phyloP scores from a whole-genome alignment of 2,797 vertebrate species.

The Propithecus perrieri region DNA sequence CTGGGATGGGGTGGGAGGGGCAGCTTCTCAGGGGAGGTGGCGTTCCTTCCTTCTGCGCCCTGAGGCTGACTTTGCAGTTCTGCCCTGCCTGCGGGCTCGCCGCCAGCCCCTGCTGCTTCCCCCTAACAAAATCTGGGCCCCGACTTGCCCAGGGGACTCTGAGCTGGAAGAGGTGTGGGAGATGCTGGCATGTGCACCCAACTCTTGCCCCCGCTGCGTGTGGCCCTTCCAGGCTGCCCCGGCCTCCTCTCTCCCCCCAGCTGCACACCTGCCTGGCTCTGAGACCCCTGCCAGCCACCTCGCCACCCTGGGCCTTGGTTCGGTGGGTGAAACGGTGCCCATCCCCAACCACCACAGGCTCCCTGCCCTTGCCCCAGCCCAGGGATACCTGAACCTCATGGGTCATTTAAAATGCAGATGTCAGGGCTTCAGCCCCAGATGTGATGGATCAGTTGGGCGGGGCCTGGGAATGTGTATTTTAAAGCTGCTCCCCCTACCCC shows the following conservation, averaged over 20 bases:
- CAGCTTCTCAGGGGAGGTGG: neutral
- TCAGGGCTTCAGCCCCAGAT: neutral
- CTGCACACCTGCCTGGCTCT: neutral
- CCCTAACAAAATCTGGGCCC: neutral
- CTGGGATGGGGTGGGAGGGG: neutral
- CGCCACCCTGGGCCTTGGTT: neutral
- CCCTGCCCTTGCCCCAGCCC: neutral
- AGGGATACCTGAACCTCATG: neutral
- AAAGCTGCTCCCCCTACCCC: neutral
- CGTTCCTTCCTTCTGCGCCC: neutral
- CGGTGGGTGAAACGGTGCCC: neutral
- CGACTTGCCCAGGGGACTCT: neutral
- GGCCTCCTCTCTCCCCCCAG: neutral
- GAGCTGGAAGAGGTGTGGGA: neutral
- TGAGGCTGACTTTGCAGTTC: neutral
- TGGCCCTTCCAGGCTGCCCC: too few species aligned
- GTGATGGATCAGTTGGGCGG: neutral
- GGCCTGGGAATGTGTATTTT: neutral
- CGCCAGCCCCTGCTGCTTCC: neutral
- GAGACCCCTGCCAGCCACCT: neutral
- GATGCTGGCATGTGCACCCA: accelerated
- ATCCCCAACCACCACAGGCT: neutral
- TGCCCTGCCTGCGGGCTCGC: neutral
- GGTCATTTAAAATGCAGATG: neutral
- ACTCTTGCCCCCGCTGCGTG: accelerated